phyloP scores from a whole-genome alignment of 2,888 invertebrate species.

The Agrenia bidenticulata region DNA sequence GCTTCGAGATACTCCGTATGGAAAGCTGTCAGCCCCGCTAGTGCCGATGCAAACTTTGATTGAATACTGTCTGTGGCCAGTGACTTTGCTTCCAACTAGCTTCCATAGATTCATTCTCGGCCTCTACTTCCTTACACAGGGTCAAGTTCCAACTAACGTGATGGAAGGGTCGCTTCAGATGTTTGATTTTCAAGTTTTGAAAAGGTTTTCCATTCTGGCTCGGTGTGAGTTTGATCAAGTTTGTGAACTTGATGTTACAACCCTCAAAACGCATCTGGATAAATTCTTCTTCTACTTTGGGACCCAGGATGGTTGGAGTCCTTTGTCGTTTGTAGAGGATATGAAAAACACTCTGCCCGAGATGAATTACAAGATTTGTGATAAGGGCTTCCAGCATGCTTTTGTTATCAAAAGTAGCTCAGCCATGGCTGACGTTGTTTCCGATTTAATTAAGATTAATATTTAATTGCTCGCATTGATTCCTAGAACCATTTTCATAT shows the following conservation, averaged over 20 bases:
- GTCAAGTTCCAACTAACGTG: constrained; percentile 26
- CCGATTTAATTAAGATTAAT: too few relatives aligned
- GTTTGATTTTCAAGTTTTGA: constrained; percentile 31
- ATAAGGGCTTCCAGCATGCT: constrained; percentile 68
- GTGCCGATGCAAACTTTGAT: constrained; percentile 57
- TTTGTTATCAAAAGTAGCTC: constrained; percentile 67
- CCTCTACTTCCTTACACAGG: constrained; percentile 24
- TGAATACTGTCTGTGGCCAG: constrained; percentile 25
- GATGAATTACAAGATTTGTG: constrained; percentile 65
- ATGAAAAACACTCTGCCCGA: constrained; percentile 65
- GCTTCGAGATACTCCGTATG: constrained; percentile 75
- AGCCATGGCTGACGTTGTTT: constrained; percentile 55
- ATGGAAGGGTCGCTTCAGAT: constrained; percentile 31
- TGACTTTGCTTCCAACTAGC: constrained; percentile 24
- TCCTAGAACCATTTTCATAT: too few relatives aligned
- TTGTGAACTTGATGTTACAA: constrained; percentile 65
- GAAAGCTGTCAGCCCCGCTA: constrained; percentile 67
- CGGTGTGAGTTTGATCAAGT: constrained; percentile 58
- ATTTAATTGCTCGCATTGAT: too few relatives aligned
- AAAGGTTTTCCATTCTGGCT: constrained; percentile 32
- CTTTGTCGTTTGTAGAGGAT: constrained; percentile 68
- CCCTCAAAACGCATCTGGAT: constrained; percentile 63
- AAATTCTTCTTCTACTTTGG: constrained; percentile 80
- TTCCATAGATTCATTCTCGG: constrained; percentile 29
- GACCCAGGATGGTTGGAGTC: constrained; percentile 79